Base-by-base conservation (phyloP, 2,797 vertebrate species). In the Chelmon rostratus region DNA sequence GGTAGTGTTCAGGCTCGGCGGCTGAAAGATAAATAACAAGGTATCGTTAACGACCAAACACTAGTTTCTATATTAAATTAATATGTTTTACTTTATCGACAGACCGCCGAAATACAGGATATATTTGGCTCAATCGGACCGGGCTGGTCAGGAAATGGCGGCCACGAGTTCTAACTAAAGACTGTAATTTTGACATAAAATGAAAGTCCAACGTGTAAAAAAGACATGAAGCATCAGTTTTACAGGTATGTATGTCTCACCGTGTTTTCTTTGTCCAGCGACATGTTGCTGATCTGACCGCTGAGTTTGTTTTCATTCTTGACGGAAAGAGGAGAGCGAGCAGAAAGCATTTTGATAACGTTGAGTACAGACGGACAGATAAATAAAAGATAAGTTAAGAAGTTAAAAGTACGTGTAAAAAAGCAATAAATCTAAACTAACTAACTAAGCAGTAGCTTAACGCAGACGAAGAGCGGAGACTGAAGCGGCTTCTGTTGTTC, bases 191-290 rank as follows among this genome's bases (percentile, higher is more conserved):
- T 3, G 31, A 3, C 4, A 31, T 31, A 31, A 3, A 31, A 31
- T 31, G 28, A 31, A 28, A 31, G 28, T 4, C 31, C 28, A 31
- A 31, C 3, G 28, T 31, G 31, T 3, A 31, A 31, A 31, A 28
- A 31, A 28, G 28, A 31, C 28, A 31, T 4, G 28, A 31, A 28
- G 28, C 2, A 28, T 28, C 28, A 31, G 31, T 28, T 31, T 31
- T 31, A 31, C 28, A 4, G 28, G 28, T 31, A 31, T 31, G 3
- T 31, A 31, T 28, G 11, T 23, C 59, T 62, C 59, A 62, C 97
- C 89, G 97, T 99, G 90, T 98, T 98, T 83, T 98, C 97, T 92
- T 98, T 98, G 79, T 97, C 95, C 0, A 97, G 88, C 12, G 84
- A 82, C 82, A 97, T 79, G 1, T 12, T 66, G 56, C 77, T 93